Base-by-base conservation (phyloP, 2,113 vertebrate species). In the Barbus barbus region DNA sequence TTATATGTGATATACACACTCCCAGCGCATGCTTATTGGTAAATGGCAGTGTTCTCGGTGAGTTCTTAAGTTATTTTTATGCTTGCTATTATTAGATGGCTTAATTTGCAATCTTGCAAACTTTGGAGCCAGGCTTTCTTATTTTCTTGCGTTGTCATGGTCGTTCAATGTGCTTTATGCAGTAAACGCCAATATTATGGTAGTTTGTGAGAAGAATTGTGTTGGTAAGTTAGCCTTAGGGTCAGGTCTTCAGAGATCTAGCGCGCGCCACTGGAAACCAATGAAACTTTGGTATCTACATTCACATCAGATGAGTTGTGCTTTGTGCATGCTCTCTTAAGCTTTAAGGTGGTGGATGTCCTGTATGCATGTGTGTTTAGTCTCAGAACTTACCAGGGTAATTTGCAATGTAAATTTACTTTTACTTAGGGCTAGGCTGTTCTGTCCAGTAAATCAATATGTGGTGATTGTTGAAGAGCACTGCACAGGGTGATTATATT, bases 51-150 rank as follows among this genome's bases (percentile, higher is more conserved):
- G 74, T 44, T 53, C 51, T 84, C 84, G 87, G 88, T 2, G 22
- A 84, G 87, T 86, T 71, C 38, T 16, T 46, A 4, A 9, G 89
- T 36, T 93, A 90, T 91, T 90, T 92, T 89, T 91, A 88, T 84
- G 88, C 73, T 5, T 4, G 26, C 90, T 92, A 91, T 90, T 90
- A 87, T 88, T 90, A 91, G 91, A 24, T 38, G 78, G 51, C 85
- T 75, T 77, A 13, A 84, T 87, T 79, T 74, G 74, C 80, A 46
- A 72, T 44, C 60, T 73, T 74, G 36, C 53, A 51, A 81, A 67
- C 78, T 63, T 79, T 60, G 33, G 12, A 60, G n/a, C 36, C 6
- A 11, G 56, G 1, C 56, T 26, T 78, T 78, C 38, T 18, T 14
- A 4, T 6, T 2, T 1, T 36, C 26, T 26, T 12, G 36, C 3